Evolutionary conservation across 2,888 invertebrate genomes (phyloP), one percentile per base, ranked within the genome.

Genomic region (Silvanus unidentatus): DNA sequence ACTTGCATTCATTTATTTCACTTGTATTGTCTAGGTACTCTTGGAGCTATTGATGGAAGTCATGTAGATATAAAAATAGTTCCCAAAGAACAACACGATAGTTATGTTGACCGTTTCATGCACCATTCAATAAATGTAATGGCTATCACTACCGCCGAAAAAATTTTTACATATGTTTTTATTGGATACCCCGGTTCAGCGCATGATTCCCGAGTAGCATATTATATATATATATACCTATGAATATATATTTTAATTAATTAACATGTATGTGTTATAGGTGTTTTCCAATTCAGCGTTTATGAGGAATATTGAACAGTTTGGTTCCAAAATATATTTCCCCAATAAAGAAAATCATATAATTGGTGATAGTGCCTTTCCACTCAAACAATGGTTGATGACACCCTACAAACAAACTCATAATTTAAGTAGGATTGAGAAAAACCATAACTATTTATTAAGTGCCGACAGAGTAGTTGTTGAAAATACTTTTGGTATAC

Each of bases 121-220:
- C 5, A 14, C 1, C 51, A 55, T 41, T 55, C 51, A 2, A 53
- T 55, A 11, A 51, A 53, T 44, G 36, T 52, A 30, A 49, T 48
- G 47, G 53, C 36, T 5, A 46, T 55, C 22, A 52, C 48, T 40
- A 40, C 38, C 8, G 30, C 45, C 3, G 8, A 48, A 12, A 45
- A 44, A 27, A 8, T 48, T 13, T 49, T 53, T 12, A 53, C 46
- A 6, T 53, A 53, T 39, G 28, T 49, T 6, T 53, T 48, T 40
- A 36, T 49, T 29, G 53, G 54, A 13, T 55, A 39, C 39, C 51
- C 48, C 28, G 52, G 51, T 8, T 51, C 49, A 10, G 50, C 52
- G 2, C 53, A 54, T 42, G 53, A 51, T 43, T 40, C 53, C 2
- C 44, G 49, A 28, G 49, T 51, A 39, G 44, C n/a, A n/a, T n/a